Conservation (phyloP, 1,140 invertebrate genomes). For the Aphelenchoides fujianensis region DNA sequence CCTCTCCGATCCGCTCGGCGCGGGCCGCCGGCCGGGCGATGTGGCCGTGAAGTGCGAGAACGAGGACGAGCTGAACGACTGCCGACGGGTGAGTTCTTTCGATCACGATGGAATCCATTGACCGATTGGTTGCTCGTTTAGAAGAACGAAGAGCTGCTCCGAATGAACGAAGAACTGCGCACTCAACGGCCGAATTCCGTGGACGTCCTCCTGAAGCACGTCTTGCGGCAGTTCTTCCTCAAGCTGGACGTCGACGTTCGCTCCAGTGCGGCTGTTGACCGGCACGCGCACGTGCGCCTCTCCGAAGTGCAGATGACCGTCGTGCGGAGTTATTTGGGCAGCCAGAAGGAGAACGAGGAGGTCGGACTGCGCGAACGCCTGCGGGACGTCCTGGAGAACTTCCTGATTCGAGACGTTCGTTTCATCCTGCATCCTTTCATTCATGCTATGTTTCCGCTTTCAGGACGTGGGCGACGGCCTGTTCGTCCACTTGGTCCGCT, state of each 20-base stretch:
- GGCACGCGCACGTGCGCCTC: slow-evolving; percentile 35
- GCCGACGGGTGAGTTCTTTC: slow-evolving; percentile 20
- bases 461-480: slow-evolving; percentile 19
- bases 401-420: slow-evolving; percentile 32
- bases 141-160: slow-evolving; percentile 24
- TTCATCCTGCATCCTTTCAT: background rate
- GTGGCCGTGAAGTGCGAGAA: background rate
- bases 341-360: slow-evolving; percentile 31
- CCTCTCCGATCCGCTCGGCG: slow-evolving; percentile 28
- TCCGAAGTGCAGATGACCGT: slow-evolving; percentile 25
- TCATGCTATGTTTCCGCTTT: slow-evolving; percentile 4
- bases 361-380: slow-evolving; percentile 39
- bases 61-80: slow-evolving; percentile 23
- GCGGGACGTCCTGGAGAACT: slow-evolving; percentile 38
- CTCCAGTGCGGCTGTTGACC: slow-evolving; percentile 20
- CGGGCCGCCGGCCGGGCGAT: background rate
- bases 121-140: slow-evolving; percentile 5
- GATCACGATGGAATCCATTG: background rate
- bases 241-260: slow-evolving; percentile 29
- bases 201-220: slow-evolving; percentile 45
- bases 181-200: slow-evolving; percentile 33
- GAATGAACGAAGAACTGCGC: slow-evolving; percentile 25
- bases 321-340: slow-evolving; percentile 30
- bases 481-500: slow-evolving; percentile 33
- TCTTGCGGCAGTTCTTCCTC: slow-evolving; percentile 32